Conservation (phyloP, 2,113 vertebrate genomes). For the Gallinago jamesoni region DNA sequence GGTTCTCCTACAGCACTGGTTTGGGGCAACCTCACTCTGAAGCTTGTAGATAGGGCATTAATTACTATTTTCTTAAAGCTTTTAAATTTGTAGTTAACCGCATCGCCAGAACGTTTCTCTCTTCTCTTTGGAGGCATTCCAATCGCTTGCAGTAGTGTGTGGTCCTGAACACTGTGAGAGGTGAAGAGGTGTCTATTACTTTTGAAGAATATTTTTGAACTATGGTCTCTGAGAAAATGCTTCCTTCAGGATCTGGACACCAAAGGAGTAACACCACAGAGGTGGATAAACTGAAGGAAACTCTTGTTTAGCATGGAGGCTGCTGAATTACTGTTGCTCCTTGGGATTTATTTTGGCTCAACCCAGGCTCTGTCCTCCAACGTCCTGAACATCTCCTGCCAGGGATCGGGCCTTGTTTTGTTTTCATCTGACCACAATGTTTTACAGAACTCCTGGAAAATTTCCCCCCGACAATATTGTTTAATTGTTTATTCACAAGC, state of each 20-base stretch:
- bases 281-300: neutral
- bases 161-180: slow-evolving; percentile 9
- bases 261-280: neutral
- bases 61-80: neutral
- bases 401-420: neutral
- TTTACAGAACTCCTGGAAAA: slow-evolving; percentile 22
- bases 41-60: neutral
- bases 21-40: neutral
- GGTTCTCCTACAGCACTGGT: neutral
- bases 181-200: neutral
- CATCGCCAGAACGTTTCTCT: neutral
- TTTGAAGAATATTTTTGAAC: slow-evolving; percentile 4
- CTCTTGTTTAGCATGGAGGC: neutral
- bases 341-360: slow-evolving; percentile 34
- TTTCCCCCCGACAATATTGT: neutral
- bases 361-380: neutral
- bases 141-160: neutral
- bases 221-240: neutral
- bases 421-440: slow-evolving; percentile 11
- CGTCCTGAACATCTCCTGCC: neutral
- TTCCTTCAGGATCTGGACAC: neutral
- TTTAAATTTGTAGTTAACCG: neutral
- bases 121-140: neutral
- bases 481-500: neutral
- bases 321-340: neutral